These are phyloP conservation scores for Dioctria rufipes DNA, from an alignment of 2,888 invertebrate genomes.

Conservation along the genomic window DNA sequence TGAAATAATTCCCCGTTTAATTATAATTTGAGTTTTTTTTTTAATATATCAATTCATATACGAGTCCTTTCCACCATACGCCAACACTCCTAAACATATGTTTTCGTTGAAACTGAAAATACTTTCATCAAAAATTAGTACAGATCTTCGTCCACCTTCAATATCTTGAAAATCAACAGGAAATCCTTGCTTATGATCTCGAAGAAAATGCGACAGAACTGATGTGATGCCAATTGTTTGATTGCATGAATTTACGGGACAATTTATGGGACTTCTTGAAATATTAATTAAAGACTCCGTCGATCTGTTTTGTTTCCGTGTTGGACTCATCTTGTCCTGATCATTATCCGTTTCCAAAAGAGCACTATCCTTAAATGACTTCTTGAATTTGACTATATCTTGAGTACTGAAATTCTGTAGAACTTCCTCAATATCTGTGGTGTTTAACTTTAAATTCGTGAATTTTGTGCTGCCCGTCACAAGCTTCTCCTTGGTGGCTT, in stretches of 20 bases:
- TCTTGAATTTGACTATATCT: conserved; percentile 60
- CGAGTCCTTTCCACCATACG: conserved; percentile 62
- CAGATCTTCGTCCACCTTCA: conserved; percentile 60
- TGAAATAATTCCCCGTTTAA: conserved; percentile 11
- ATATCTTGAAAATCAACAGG: conserved; percentile 61
- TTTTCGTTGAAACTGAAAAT: conserved; percentile 61
- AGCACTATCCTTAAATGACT: conserved; percentile 23
- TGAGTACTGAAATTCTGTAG: conserved; percentile 61
- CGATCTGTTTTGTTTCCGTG: conserved; percentile 49
- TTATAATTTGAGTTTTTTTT: neutral
- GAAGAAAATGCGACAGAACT: conserved; percentile 64
- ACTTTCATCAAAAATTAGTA: conserved; percentile 62
- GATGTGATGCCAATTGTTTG: conserved; percentile 63
- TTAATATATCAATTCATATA: conserved; percentile 9
- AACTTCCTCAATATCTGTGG: conserved; percentile 56
- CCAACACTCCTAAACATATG: conserved; percentile 63
- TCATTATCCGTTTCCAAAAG: neutral
- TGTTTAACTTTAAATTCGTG: conserved; percentile 60
- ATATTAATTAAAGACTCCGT: conserved; percentile 61
- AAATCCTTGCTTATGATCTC: conserved; percentile 61
- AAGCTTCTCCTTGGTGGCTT: conserved; percentile 60
- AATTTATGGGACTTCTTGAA: conserved; percentile 63
- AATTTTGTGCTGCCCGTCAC: conserved; percentile 62
- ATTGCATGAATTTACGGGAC: conserved; percentile 63
- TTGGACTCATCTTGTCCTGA: neutral